Percentiles rank a stretch among this genome's conserved stretches.
These are phyloP conservation scores for Mormoops blainvillei DNA, from an alignment of 2,113 vertebrate genomes.

Conservation along the genomic window DNA sequence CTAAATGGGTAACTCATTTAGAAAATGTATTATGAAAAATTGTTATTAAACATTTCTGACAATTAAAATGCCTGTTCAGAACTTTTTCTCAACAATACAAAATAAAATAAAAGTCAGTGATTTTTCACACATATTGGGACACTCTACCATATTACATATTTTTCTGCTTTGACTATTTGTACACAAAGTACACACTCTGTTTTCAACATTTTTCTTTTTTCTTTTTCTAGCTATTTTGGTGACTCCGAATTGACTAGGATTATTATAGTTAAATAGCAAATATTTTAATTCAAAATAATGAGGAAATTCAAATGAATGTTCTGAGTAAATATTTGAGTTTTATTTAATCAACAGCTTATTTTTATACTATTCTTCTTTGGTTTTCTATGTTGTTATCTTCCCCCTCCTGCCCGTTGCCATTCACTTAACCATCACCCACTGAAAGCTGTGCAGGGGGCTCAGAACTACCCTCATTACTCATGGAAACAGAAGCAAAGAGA, in stretches of 20 bases:
- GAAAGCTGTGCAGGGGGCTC: neutral
- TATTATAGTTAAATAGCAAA: neutral
- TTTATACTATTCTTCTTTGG: neutral
- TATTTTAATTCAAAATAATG: conserved; percentile 19
- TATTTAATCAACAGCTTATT: neutral
- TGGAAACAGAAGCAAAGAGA: conserved; percentile 6
- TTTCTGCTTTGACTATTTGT: neutral
- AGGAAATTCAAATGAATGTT: neutral
- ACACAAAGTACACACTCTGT: neutral
- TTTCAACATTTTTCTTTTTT: neutral
- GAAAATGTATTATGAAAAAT: neutral
- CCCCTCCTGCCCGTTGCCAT: neutral
- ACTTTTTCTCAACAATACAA: neutral
- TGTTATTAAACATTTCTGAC: neutral
- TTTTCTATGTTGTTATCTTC: neutral
- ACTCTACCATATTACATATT: neutral
- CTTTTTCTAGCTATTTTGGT: neutral
- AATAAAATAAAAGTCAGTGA: neutral
- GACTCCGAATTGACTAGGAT: neutral
- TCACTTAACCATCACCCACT: neutral
- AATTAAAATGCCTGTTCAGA: neutral
- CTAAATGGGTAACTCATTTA: neutral
- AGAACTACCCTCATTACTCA: conserved; percentile 34
- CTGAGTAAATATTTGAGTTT: neutral
- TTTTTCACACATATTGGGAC: neutral